Base-by-base conservation (phyloP, 2,888 invertebrate genomes). In the Apotomis betuletana region DNA sequence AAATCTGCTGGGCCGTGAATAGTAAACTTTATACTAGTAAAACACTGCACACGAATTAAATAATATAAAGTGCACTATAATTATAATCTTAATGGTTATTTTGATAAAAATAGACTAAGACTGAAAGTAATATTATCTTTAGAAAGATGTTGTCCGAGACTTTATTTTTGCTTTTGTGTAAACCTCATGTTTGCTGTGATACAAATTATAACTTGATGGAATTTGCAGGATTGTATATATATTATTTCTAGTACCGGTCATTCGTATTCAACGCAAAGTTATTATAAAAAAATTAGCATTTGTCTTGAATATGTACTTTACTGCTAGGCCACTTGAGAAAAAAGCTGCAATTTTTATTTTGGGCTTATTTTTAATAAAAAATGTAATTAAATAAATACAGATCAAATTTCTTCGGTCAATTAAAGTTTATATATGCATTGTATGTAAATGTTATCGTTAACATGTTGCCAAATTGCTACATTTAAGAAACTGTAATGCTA, bases 401-500 rank as follows among this genome's bases (percentile, higher is more conserved):
- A 67, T 73, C 80, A 81, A 80, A 79, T 83, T 86, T 88, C 80
- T 88, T 89, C 90, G 85, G 92, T 92, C 92, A 92, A 92, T 92
- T 92, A 92, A 89, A 83, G 78, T 86, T 85, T 81, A 84, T 76
- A 81, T 27, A 82, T 84, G 77, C 81, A 78, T 80, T 83, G 79
- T 87, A 88, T 86, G 87, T 89, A 86, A 89, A 90, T 88, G 88
- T 87, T 90, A 88, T 84, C 82, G 86, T 88, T 89, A 87, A 79
- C 83, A 87, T 85, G 91, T 92, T 93, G 92, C 92, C 92, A 93
- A 92, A 92, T 86, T 84, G 89, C 89, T 90, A 89, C 84, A 75
- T 85, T 81, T 88, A 91, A 91, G 89, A 80, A 81, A 84, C 36
- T 63, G 67, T 72, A 83, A 85, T 80, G 87, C 87, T 85, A 87